phyloP scores from a whole-genome alignment of 2,888 invertebrate species.

The Hylaea fasciaria region DNA sequence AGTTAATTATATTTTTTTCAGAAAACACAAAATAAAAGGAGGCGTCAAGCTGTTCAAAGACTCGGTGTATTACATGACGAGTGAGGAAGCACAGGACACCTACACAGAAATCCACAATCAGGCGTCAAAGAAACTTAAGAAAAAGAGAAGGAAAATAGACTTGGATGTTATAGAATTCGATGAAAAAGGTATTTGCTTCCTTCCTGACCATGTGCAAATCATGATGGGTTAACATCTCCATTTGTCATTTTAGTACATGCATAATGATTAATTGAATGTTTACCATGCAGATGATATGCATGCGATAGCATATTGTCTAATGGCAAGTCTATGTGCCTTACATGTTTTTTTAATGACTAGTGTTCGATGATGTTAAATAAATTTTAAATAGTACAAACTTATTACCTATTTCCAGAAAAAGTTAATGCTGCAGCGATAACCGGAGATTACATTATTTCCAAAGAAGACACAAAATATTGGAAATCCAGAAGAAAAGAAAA shows the following conservation, averaged over 20 bases:
- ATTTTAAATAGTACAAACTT: too few species aligned
- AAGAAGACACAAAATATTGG: constrained; percentile 81
- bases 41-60: constrained; percentile 78
- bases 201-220: too few species aligned
- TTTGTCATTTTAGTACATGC: too few species aligned
- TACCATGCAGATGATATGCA: too few species aligned
- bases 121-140: constrained; percentile 61
- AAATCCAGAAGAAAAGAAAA: constrained; percentile 82
- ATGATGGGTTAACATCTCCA: too few species aligned
- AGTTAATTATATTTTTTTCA: constrained; percentile 50
- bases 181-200: constrained; percentile 55
- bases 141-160: constrained; percentile 52
- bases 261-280: too few species aligned
- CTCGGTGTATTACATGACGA: constrained; percentile 70
- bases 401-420: constrained; percentile 64
- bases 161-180: constrained; percentile 45
- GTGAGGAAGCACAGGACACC: constrained; percentile 65
- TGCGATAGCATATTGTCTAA: too few species aligned
- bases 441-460: constrained; percentile 76
- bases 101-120: constrained; percentile 66
- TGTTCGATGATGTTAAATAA: too few species aligned
- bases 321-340: not conserved
- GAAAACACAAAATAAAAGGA: constrained; percentile 70
- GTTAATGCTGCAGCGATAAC: constrained; percentile 66
- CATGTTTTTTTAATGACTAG: too few species aligned